Evolutionary conservation across 1,140 invertebrate genomes (phyloP).

Genomic region (Papilio polytes): DNA sequence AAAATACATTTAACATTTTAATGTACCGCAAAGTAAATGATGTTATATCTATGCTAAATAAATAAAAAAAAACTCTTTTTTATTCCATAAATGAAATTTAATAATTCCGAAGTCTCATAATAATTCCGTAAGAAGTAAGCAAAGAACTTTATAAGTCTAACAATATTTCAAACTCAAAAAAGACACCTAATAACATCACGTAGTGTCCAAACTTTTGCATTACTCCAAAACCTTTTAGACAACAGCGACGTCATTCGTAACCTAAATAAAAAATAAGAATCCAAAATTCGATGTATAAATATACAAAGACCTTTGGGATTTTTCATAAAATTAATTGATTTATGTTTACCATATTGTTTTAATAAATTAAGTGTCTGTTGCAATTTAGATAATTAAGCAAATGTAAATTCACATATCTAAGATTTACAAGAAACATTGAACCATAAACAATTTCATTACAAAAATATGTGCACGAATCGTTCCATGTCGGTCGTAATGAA

Average conservation of each 20-base stretch:
- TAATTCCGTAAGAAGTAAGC: neutral
- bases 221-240: neutral
- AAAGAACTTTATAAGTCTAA: neutral
- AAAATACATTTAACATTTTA: no score
- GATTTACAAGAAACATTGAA: neutral
- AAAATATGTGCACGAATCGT: neutral
- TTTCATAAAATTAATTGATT: neutral
- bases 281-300: neutral
- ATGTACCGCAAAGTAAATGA: no score
- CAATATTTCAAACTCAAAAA: neutral
- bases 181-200: constrained; percentile 3
- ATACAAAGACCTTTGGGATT: neutral
- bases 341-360: no score
- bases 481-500: neutral
- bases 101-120: no score
- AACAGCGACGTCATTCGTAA: neutral
- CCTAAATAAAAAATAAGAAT: neutral
- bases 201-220: constrained; percentile 9
- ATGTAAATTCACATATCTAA: no score
- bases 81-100: no score
- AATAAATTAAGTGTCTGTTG: no score
- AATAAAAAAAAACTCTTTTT: no score
- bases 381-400: no score
- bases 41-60: no score
- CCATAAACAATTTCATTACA: neutral